These are phyloP conservation scores for Nasonia vitripennis DNA, from an alignment of 1,140 invertebrate genomes.

Conservation along the genomic window DNA sequence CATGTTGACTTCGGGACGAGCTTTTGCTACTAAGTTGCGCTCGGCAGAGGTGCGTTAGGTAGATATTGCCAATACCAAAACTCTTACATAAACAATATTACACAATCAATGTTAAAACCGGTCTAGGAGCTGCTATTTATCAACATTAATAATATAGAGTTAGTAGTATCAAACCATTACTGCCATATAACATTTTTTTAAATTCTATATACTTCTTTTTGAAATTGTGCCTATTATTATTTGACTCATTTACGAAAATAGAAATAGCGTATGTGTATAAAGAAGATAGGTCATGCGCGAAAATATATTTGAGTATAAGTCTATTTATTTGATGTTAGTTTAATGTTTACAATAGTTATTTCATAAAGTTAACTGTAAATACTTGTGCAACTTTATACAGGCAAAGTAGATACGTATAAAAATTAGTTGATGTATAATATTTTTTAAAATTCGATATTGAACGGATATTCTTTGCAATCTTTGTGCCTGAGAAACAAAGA, in stretches of 20 bases:
- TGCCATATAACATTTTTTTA: neutral
- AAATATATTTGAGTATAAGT: neutral
- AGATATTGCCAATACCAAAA: conserved; percentile 19
- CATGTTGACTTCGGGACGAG: neutral
- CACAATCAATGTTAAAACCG: neutral
- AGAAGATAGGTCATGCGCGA: neutral
- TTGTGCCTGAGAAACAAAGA: conserved; percentile 62
- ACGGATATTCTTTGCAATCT: conserved; percentile 79
- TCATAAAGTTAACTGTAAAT: neutral
- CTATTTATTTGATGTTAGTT: neutral
- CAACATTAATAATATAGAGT: neutral
- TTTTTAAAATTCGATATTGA: conserved; percentile 61
- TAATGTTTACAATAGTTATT: neutral
- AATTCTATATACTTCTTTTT: too few species aligned
- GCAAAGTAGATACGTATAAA: neutral
- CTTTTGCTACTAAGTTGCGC: neutral
- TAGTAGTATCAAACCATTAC: neutral
- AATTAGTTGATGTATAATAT: neutral
- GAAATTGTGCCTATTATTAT: too few species aligned
- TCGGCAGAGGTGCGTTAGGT: too few species aligned
- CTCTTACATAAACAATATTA: conserved; percentile 28
- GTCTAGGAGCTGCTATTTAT: neutral
- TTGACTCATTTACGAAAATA: neutral
- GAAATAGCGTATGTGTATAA: neutral
- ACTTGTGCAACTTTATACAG: neutral